A percentile compares a stretch with the other conserved stretches of the same genome.
These are phyloP conservation scores for Sminthurinus signatus DNA, from an alignment of 1,140 invertebrate genomes.

Conservation along the genomic window DNA sequence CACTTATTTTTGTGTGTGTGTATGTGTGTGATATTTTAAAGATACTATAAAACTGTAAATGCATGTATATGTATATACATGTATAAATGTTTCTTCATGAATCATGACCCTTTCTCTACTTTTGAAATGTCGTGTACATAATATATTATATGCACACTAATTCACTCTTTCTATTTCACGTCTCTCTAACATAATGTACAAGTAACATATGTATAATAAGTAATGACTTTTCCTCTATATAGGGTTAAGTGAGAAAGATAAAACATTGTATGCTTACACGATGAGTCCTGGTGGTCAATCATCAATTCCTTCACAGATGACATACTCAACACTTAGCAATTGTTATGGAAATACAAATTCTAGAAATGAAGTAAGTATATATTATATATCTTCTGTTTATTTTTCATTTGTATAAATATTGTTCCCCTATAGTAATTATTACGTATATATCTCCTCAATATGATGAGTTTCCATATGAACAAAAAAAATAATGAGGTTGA, in stretches of 20 bases:
- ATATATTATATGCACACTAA: too few species aligned
- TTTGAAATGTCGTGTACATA: too few species aligned
- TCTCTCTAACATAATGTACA: constrained; percentile 14
- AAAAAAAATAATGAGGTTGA: too few species aligned
- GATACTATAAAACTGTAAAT: too few species aligned
- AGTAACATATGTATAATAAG: constrained; percentile 13
- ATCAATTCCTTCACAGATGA: background rate
- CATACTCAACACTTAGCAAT: constrained; percentile 7
- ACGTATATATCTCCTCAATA: too few species aligned
- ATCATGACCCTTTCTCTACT: too few species aligned
- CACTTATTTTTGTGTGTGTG: too few species aligned
- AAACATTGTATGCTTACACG: constrained; percentile 1
- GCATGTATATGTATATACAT: too few species aligned
- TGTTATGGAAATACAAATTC: constrained; percentile 2
- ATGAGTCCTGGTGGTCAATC: constrained; percentile 1
- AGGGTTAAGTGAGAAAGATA: constrained; percentile 2
- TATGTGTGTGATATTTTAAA: background rate
- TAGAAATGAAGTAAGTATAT: constrained; percentile 1
- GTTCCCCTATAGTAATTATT: background rate
- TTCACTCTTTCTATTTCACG: background rate
- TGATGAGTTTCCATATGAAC: too few species aligned
- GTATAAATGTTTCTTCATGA: too few species aligned
- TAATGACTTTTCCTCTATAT: background rate
- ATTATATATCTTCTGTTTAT: too few species aligned
- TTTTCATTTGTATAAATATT: too few species aligned